Evolutionary conservation across 2,888 invertebrate species (phyloP).

Genomic region (Syritta pipiens): DNA sequence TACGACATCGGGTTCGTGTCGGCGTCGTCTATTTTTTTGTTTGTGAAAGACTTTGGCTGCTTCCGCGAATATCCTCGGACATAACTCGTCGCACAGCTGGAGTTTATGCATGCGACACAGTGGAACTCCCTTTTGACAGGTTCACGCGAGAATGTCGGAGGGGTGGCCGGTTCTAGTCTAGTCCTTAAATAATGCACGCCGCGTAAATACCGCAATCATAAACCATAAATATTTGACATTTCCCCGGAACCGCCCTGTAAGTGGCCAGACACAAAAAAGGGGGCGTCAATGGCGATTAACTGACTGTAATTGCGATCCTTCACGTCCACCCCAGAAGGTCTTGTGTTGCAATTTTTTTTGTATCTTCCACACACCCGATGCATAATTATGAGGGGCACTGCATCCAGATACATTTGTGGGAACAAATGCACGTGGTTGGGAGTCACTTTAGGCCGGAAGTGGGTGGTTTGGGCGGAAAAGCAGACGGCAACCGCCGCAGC

Average conservation of each 20-base stretch:
- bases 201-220: conserved; percentile 75
- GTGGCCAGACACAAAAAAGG: conserved; percentile 9
- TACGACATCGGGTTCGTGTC: conserved; percentile 6
- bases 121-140: conserved; percentile 33
- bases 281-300: conserved; percentile 60
- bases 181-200: conserved; percentile 63
- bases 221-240: conserved; percentile 76
- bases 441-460: conserved; percentile 33
- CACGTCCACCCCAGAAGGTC: conserved; percentile 16
- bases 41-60: conserved; percentile 15
- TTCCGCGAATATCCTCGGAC: conserved; percentile 56
- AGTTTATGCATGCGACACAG: conserved; percentile 44
- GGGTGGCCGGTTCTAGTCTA: too few relatives aligned
- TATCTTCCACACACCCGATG: not conserved
- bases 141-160: conserved; percentile 22
- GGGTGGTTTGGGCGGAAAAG: not conserved
- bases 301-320: conserved; percentile 63
- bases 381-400: too few relatives aligned
- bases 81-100: conserved; percentile 55
- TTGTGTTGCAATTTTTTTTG: not conserved
- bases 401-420: too few relatives aligned
- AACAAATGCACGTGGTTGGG: too few relatives aligned
- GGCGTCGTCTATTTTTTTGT: conserved; percentile 11
- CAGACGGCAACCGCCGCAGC: not conserved
- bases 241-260: conserved; percentile 63